These are phyloP conservation scores for Echeneis naucrates DNA, from an alignment of 2,797 vertebrate genomes.

Conservation along the genomic window DNA sequence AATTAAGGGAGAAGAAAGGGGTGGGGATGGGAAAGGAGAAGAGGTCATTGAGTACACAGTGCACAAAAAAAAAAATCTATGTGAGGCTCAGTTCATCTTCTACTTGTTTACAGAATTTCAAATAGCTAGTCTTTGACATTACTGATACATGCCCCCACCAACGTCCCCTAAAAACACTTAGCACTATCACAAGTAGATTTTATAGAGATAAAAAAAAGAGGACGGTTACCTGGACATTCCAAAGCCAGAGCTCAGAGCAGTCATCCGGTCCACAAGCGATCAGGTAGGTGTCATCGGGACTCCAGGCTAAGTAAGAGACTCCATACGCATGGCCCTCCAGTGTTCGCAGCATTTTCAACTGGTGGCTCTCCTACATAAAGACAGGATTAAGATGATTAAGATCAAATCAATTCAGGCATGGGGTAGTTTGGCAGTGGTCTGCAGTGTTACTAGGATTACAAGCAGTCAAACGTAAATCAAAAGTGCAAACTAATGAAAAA, in stretches of 20 bases:
- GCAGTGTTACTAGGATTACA: neutral
- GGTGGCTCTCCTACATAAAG: slow-evolving; percentile 91
- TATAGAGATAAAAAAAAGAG: neutral
- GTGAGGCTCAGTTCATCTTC: slow-evolving; percentile 11
- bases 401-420: neutral
- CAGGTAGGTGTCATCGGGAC: slow-evolving; percentile 97
- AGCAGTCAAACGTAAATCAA: neutral
- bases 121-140: neutral
- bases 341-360: slow-evolving; percentile 95
- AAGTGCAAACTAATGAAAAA: neutral
- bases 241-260: slow-evolving; percentile 99
- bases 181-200: neutral
- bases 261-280: slow-evolving; percentile 98
- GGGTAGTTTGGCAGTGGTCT: neutral
- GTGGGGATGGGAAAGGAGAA: slow-evolving; percentile 40
- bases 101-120: slow-evolving; percentile 3
- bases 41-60: slow-evolving; percentile 74
- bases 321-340: slow-evolving; percentile 98
- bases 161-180: slow-evolving; percentile 9
- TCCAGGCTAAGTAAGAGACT: slow-evolving; percentile 98
- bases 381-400: neutral
- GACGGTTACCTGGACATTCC: slow-evolving; percentile 94
- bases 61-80: slow-evolving; percentile 48
- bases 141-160: neutral
- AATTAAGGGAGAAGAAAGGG: slow-evolving; percentile 32